Evolutionary conservation across 2,888 invertebrate species (phyloP).

Genomic region (Plebejus melissa): DNA sequence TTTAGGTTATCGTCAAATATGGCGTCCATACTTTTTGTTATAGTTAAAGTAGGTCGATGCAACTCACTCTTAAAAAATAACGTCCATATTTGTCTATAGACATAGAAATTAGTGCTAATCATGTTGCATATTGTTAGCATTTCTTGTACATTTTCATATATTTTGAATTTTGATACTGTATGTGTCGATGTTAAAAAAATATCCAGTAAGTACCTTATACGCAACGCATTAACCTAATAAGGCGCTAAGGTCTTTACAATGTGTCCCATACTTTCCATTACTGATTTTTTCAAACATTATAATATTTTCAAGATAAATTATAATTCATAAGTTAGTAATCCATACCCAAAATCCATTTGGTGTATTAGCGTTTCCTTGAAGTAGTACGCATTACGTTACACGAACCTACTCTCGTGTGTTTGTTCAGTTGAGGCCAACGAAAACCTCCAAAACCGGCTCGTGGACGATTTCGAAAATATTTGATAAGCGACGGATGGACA

Average conservation of each 20-base stretch:
- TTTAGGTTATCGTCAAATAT: no score
- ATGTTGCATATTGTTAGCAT: background rate
- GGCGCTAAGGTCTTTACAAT: background rate
- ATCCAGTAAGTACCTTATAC: background rate
- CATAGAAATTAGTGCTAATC: background rate
- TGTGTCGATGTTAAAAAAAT: background rate
- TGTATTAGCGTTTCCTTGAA: slow-evolving; percentile 64
- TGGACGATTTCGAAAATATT: slow-evolving; percentile 72
- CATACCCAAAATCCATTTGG: slow-evolving; percentile 45
- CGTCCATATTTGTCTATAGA: no score
- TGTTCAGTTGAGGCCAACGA: slow-evolving; percentile 68
- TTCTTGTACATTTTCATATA: background rate
- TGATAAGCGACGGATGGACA: slow-evolving; percentile 53
- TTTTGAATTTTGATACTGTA: background rate
- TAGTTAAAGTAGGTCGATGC: no score
- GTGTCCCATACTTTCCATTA: background rate
- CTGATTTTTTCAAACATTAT: background rate
- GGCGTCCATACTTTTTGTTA: no score
- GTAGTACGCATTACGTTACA: slow-evolving; percentile 38
- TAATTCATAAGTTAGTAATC: slow-evolving; percentile 23
- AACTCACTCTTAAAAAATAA: no score
- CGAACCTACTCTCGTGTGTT: slow-evolving; percentile 56
- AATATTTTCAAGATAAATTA: background rate
- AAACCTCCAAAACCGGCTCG: slow-evolving; percentile 65
- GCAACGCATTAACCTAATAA: no score